Evolutionary conservation across 2,113 vertebrate genomes (phyloP).

Genomic region (Bos indicus): DNA sequence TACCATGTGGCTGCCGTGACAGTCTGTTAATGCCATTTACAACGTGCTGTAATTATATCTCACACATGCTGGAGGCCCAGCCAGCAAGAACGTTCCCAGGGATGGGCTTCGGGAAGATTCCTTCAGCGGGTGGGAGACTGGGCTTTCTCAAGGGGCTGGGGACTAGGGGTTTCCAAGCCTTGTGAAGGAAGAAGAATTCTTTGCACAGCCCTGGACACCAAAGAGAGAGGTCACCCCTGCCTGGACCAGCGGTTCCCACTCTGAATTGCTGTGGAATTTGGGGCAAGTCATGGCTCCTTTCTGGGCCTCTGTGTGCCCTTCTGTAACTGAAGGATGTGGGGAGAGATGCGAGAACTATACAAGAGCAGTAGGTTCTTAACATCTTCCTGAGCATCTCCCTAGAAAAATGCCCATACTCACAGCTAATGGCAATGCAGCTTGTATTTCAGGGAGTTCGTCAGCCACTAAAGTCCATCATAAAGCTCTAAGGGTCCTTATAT

Average conservation of each 20-base stretch:
- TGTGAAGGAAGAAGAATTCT: neutral
- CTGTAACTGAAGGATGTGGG: neutral
- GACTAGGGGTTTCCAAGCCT: neutral
- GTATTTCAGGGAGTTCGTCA: neutral
- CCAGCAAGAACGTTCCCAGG: conserved; percentile 47
- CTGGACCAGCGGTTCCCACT: neutral
- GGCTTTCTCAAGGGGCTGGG: neutral
- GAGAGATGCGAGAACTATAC: neutral
- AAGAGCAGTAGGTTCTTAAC: neutral
- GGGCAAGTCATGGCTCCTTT: neutral
- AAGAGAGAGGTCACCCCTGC: neutral
- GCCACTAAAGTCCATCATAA: neutral
- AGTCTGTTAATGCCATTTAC: conserved; percentile 74
- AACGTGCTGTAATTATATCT: conserved; percentile 68
- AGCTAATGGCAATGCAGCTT: neutral
- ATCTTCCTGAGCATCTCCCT: neutral
- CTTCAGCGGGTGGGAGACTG: conserved; percentile 17
- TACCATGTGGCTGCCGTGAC: conserved; percentile 72
- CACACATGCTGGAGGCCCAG: conserved; percentile 59
- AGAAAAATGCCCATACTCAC: neutral
- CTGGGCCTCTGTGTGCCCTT: neutral
- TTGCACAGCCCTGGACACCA: neutral
- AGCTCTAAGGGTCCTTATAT: neutral
- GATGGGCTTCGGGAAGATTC: conserved; percentile 36
- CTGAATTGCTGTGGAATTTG: neutral